Percentiles rank a stretch among this genome's conserved stretches.
Conservation (phyloP, 2,888 invertebrate genomes). For the Marasmarcha lunaedactyla region DNA sequence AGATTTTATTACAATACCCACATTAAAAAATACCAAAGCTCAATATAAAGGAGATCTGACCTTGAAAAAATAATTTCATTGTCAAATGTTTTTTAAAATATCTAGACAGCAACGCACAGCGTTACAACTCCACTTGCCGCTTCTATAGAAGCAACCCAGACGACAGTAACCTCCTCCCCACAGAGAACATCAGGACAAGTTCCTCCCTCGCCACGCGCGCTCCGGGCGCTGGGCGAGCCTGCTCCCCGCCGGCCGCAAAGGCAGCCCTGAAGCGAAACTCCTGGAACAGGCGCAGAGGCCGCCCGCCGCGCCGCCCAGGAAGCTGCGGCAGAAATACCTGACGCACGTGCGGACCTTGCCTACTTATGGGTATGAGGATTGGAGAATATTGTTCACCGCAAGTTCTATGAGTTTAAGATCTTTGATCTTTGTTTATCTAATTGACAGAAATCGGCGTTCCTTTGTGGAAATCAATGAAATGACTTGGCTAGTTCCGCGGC, state of each 20-base stretch:
- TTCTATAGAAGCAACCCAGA: no score
- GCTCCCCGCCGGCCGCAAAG: conserved; percentile 79
- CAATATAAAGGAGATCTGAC: no score
- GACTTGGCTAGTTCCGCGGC: no score
- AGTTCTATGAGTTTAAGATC: background rate
- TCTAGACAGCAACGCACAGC: no score
- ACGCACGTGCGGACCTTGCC: conserved; percentile 92
- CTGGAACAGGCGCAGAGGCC: conserved; percentile 90
- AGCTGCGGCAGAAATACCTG: conserved; percentile 89
- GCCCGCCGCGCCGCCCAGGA: conserved; percentile 84
- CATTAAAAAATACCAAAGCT: no score
- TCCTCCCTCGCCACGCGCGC: conserved; percentile 82
- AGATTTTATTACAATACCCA: no score
- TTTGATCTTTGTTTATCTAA: no score
- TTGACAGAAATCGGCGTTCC: no score
- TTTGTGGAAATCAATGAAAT: no score
- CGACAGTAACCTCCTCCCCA: background rate
- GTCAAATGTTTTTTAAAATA: no score
- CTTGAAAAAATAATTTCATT: no score
- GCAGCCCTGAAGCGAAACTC: conserved; percentile 86
- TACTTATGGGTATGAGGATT: conserved; percentile 77
- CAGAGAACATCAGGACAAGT: conserved; percentile 81
- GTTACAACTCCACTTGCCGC: no score
- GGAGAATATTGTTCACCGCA: background rate
- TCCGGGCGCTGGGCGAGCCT: conserved; percentile 79